Base-by-base conservation (phyloP, 2,113 vertebrate genomes). In the Pomatorhinus ruficollis region DNA sequence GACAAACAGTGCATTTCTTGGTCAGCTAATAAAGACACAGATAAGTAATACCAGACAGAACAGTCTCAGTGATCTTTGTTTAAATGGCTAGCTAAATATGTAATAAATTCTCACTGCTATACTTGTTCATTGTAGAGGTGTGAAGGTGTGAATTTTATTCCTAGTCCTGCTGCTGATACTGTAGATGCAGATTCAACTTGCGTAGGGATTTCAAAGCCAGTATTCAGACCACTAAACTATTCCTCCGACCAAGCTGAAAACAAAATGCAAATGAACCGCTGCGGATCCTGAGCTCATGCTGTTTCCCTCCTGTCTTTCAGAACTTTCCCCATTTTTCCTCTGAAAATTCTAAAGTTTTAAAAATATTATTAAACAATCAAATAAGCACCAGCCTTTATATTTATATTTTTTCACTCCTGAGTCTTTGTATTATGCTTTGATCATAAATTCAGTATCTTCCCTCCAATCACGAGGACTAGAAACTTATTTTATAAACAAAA, bases 401-500 rank as follows among this genome's bases (percentile, higher is more conserved):
- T 91, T 92, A 57, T 84, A 77, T 56, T 96, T 93, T 93, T 92
- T 80, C 88, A 70, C 81, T 93, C 93, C 92, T 78, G 49, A 93
- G 76, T 56, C 88, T 90, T 54, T 87, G 35, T 59, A 44, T 89
- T 83, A 71, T 27, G 52, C 83, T 96, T 96, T 93, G 93, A 93
- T 96, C 93, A 93, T 83, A 88, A 85, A 95, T 95, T 90, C 90
- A 92, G 86, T 53, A 56, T 87, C 44, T 95, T 86, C 37, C 53
- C 40, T 83, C 92, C 79, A 88, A 89, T 83, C 85, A 75, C 0
- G 4, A 95, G 72, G 57, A 84, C 57, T 87, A 71, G 60, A 84
- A 95, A 87, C 72, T 95, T 94, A 95, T 40, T 96, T 93, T 89
- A 78, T 52, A 96, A 95, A 90, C 83, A 88, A 81, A 81, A 93